A percentile compares a stretch with the other conserved stretches of the same genome.
Conservation (phyloP, 2,797 vertebrate genomes). For the Darevskia nairensis region DNA sequence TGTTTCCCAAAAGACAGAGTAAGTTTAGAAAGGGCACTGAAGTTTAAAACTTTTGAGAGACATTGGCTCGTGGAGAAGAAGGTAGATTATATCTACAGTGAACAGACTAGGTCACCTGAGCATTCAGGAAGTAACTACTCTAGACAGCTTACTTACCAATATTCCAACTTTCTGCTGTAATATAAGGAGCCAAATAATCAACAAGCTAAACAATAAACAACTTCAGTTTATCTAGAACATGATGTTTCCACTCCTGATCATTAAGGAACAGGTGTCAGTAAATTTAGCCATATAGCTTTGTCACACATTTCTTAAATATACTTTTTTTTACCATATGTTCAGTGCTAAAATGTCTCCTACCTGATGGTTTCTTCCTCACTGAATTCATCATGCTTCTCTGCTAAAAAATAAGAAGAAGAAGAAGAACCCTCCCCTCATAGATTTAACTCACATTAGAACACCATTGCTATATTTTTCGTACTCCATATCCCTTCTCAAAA, state of each 20-base stretch:
- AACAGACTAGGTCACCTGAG: not conserved
- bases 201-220: not conserved
- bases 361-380: not conserved
- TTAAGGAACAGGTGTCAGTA: conserved; percentile 12
- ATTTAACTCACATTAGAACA: not conserved
- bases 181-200: not conserved
- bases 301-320: not conserved
- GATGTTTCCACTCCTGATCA: not conserved
- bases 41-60: not conserved
- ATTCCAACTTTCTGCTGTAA: not conserved
- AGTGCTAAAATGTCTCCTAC: not conserved
- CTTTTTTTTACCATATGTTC: not conserved
- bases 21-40: not conserved
- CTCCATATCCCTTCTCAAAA: not conserved
- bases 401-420: accelerated
- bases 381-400: not conserved
- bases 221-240: not conserved
- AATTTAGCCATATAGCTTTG: not conserved
- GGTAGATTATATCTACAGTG: not conserved
- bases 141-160: not conserved
- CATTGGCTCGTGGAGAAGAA: not conserved
- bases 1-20: not conserved
- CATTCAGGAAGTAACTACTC: not conserved
- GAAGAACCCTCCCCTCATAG: not conserved
- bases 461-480: not conserved